phyloP scores from a whole-genome alignment of 2,888 invertebrate genomes.

The Carpatolechia fugitivella region DNA sequence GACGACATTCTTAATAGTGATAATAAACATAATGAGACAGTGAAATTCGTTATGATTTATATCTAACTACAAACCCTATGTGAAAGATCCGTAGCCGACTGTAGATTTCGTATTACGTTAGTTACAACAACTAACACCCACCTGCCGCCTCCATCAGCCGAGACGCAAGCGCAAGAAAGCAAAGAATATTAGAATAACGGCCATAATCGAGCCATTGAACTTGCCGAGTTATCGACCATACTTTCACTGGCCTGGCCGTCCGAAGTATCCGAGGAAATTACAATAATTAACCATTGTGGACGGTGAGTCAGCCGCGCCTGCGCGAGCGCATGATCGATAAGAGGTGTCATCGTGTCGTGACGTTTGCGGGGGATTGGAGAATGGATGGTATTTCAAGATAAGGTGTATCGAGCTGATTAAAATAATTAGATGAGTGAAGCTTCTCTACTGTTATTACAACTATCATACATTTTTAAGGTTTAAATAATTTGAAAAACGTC shows the following conservation, averaged over 20 bases:
- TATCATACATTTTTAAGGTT: too few species aligned
- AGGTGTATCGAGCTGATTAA: neutral
- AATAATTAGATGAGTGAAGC: slow-evolving; percentile 2
- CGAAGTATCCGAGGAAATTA: slow-evolving; percentile 51
- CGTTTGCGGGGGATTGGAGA: slow-evolving; percentile 20
- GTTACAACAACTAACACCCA: slow-evolving; percentile 20
- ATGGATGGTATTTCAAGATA: slow-evolving; percentile 1
- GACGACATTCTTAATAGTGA: too few species aligned
- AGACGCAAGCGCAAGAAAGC: slow-evolving; percentile 40
- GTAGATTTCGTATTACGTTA: slow-evolving; percentile 13
- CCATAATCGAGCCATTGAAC: slow-evolving; percentile 77
- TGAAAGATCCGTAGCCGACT: neutral
- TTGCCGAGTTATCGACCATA: slow-evolving; percentile 68
- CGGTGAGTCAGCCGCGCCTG: slow-evolving; percentile 59
- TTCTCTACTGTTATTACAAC: too few species aligned
- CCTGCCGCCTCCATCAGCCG: slow-evolving; percentile 15
- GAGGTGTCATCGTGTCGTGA: slow-evolving; percentile 60
- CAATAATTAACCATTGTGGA: slow-evolving; percentile 70
- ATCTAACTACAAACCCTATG: neutral
- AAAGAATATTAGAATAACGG: slow-evolving; percentile 61
- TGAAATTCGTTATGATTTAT: too few species aligned
- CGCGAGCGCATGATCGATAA: slow-evolving; percentile 54
- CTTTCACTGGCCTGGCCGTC: slow-evolving; percentile 58
- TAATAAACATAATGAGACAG: too few species aligned
- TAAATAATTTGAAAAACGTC: too few species aligned